These are phyloP conservation scores for Lordiphosa mommai DNA, from an alignment of 1,140 invertebrate species.

Conservation along the genomic window DNA sequence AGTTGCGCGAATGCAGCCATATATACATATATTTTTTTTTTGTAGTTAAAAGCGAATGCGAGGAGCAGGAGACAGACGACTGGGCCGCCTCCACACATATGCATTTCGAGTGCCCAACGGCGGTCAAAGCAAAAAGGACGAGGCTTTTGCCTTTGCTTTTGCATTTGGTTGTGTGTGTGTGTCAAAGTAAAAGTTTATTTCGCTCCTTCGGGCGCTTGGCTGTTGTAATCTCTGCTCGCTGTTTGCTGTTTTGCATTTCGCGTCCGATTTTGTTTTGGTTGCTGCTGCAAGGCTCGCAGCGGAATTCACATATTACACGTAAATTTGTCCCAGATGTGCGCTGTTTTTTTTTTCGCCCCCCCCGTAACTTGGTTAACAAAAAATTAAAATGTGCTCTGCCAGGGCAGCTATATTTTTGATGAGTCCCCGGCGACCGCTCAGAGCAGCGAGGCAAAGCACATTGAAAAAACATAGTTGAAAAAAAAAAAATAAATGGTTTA, in stretches of 20 bases:
- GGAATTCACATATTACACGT: conserved; percentile 33
- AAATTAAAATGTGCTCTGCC: conserved; percentile 29
- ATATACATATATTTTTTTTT: conserved; percentile 28
- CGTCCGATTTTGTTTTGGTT: conserved; percentile 43
- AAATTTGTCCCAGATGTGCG: conserved; percentile 64
- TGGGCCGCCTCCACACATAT: conserved; percentile 19
- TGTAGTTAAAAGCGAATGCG: conserved; percentile 42
- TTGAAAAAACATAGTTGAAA: too few species aligned
- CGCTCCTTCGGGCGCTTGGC: conserved; percentile 58
- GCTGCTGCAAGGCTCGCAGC: conserved; percentile 2
- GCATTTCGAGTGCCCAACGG: conserved; percentile 68
- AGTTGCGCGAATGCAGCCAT: conserved; percentile 66
- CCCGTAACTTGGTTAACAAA: conserved; percentile 33
- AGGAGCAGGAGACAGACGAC: conserved; percentile 7
- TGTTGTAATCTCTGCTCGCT: conserved; percentile 70
- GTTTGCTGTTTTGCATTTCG: conserved; percentile 63
- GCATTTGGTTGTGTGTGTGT: conserved; percentile 41
- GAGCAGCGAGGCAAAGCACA: too few species aligned
- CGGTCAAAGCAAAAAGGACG: conserved; percentile 67
- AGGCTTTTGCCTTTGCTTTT: conserved; percentile 42
- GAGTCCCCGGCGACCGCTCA: too few species aligned
- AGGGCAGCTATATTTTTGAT: too few species aligned
- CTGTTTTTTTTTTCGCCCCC: conserved; percentile 24
- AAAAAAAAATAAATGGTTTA: too few species aligned
- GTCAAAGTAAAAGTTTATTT: conserved; percentile 69